Conservation (phyloP, 2,113 vertebrate genomes). For the Suncus etruscus region DNA sequence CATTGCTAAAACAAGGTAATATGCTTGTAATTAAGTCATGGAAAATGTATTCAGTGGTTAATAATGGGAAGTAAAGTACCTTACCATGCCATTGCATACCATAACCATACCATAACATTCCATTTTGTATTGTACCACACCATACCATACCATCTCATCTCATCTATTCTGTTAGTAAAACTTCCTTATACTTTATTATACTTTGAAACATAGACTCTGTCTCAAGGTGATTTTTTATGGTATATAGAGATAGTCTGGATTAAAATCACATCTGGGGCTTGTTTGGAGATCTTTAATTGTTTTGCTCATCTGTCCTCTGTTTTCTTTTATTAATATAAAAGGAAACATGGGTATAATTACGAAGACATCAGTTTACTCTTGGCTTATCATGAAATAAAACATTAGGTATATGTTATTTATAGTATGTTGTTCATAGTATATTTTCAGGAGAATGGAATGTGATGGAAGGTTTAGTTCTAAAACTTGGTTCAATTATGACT, state of each 20-base stretch:
- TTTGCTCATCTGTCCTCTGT: not conserved
- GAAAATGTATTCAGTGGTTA: constrained; percentile 32
- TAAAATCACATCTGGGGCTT: not conserved
- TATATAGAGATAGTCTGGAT: not conserved
- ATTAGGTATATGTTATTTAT: not conserved
- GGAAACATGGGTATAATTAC: not conserved
- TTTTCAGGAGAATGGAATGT: not conserved
- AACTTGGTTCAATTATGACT: constrained; percentile 15
- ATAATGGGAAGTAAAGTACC: not conserved
- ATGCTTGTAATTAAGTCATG: not conserved
- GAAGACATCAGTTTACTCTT: not conserved
- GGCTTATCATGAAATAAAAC: not conserved
- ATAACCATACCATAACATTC: not conserved
- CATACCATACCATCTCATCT: not conserved
- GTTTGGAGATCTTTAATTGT: not conserved
- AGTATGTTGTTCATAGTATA: not conserved
- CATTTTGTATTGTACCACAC: not conserved
- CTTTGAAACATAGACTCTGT: not conserved
- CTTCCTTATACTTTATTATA: not conserved
- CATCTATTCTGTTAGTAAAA: not conserved
- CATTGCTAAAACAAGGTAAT: constrained; percentile 38
- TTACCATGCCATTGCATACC: too few species aligned
- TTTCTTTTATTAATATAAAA: not conserved
- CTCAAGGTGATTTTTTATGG: not conserved
- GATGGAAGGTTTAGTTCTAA: not conserved